Percentiles rank a stretch among this genome's conserved stretches.
Conservation (phyloP, 2,113 vertebrate species). For the Condylura cristata region DNA sequence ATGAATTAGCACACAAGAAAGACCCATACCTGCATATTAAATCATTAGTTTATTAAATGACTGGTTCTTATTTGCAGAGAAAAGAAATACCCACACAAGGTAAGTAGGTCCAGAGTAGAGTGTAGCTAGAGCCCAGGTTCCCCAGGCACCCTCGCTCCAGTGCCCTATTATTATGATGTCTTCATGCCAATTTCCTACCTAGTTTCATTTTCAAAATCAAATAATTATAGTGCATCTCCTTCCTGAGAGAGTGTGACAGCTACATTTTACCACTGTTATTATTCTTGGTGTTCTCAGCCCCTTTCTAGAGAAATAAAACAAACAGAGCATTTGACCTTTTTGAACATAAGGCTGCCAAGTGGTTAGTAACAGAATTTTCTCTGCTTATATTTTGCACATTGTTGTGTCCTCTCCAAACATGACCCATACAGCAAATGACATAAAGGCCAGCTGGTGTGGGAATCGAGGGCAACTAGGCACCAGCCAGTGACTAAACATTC, state of each 20-base stretch:
- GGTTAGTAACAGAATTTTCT: background rate
- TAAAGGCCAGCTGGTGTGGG: background rate
- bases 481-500: background rate
- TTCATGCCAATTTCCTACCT: background rate
- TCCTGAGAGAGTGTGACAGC: background rate
- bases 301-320: background rate
- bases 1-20: background rate
- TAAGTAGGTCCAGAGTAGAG: background rate
- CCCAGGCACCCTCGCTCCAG: background rate
- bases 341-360: background rate
- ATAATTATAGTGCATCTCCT: background rate
- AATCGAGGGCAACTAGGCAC: background rate
- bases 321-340: background rate
- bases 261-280: background rate
- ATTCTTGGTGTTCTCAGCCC: background rate
- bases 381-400: background rate
- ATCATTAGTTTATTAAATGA: background rate
- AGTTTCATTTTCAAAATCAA: conserved; percentile 18
- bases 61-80: background rate
- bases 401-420: background rate
- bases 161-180: background rate
- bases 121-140: background rate
- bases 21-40: background rate
- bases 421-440: background rate
- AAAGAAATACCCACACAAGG: background rate